phyloP scores from a whole-genome alignment of 2,888 invertebrate genomes.

The Cheilosia impressa region DNA sequence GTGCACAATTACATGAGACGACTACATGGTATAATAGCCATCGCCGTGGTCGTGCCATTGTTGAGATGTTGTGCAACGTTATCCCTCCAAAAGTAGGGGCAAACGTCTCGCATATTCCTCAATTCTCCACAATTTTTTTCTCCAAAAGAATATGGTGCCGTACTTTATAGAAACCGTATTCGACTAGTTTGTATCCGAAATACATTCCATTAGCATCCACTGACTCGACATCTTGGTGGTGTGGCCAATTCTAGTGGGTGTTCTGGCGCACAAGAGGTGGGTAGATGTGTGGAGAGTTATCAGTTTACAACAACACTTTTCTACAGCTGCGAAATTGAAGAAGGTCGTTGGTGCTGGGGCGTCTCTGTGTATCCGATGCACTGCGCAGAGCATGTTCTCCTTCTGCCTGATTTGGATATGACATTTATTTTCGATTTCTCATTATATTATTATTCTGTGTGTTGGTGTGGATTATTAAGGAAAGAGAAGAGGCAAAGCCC shows the following conservation, averaged over 20 bases:
- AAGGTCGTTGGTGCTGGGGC: constrained; percentile 59
- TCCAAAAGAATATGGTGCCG: constrained; percentile 7
- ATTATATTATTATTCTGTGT: constrained; percentile 19
- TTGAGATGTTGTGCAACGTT: constrained; percentile 52
- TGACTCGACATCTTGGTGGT: constrained; percentile 8
- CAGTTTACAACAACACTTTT: constrained; percentile 33
- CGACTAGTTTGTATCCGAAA: not conserved
- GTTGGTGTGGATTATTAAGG: constrained; percentile 22
- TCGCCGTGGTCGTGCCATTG: constrained; percentile 4
- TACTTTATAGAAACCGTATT: not conserved
- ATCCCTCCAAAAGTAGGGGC: constrained; percentile 10
- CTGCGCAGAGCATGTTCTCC: constrained; percentile 49
- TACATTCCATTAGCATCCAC: not conserved
- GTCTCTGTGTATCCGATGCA: constrained; percentile 22
- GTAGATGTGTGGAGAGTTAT: constrained; percentile 44
- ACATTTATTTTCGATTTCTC: constrained; percentile 42
- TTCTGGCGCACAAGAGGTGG: constrained; percentile 52
- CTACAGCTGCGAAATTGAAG: constrained; percentile 30
- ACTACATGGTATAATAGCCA: constrained; percentile 19
- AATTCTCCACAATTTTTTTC: constrained; percentile 13
- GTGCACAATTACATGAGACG: constrained; percentile 49
- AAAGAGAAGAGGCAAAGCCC: constrained; percentile 24
- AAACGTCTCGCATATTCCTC: constrained; percentile 5
- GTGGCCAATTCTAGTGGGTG: constrained; percentile 27
- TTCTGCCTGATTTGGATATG: constrained; percentile 28